Base-by-base conservation (phyloP, 2,113 vertebrate genomes). In the Hippocampus comes region DNA sequence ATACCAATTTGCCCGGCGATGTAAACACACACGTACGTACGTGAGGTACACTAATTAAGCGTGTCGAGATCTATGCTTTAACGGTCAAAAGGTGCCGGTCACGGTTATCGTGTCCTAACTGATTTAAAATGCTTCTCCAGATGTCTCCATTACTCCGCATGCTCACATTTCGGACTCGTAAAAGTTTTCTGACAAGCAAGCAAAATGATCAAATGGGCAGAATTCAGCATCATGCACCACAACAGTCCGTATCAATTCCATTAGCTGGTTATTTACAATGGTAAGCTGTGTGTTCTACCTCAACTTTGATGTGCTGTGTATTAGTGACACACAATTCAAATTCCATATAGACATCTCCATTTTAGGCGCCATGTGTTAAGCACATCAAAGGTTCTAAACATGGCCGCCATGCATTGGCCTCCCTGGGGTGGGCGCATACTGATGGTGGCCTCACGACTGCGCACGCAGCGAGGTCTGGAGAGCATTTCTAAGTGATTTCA, bases 71-170 rank as follows among this genome's bases (percentile, higher is more conserved):
- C 66, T 78, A 88, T 84, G 75, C 49, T 68, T 61, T 14, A 21
- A 59, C 76, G 89, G 84, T 83, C 73, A 82, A 43, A 89, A 87
- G 86, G 86, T 73, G 67, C 56, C 30, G 77, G 81, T 87, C 83
- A 87, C 75, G 79, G 77, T 61, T 57, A 74, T 83, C 74, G 78
- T 81, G 75, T 86, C 42, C 80, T 90, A 92, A 93, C 88, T 92
- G 89, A 92, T 92, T 92, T 71, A 42, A 87, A 92, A 60, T 46
- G 74, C 64, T 83, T 78, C 38, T 70, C 63, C 91, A 92, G 83
- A 90, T 89, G 88, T 76, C 57, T 18, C 15, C 15, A 34, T 61
- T 17, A 34, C 59, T 18, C 59, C 7, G 1, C 9, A 20, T 27
- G 27, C 14, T 61, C 27, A 18, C 14, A 30, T 61, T 34, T 61